Evolutionary conservation across 2,888 invertebrate genomes (phyloP).

Genomic region (Hypercompe scribonia): DNA sequence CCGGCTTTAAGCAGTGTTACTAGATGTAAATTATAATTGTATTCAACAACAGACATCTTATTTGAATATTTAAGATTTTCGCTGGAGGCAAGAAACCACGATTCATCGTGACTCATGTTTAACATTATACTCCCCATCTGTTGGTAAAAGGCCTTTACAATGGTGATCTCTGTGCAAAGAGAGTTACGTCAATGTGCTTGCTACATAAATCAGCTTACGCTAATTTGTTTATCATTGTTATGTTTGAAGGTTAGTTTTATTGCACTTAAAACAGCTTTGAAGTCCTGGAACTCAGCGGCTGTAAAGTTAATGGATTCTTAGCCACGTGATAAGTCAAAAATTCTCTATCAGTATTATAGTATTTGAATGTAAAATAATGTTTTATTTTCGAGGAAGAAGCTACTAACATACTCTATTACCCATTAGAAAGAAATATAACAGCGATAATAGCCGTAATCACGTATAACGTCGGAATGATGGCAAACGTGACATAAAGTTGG

Average conservation of each 20-base stretch:
- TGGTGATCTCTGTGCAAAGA: conserved; percentile 46
- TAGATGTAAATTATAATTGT: conserved; percentile 9
- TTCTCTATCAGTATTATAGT: conserved; percentile 23
- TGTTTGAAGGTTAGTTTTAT: conserved; percentile 49
- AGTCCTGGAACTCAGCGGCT: conserved; percentile 23
- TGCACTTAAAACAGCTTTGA: conserved; percentile 52
- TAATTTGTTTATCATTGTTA: conserved; percentile 64
- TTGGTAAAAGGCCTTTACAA: conserved; percentile 63
- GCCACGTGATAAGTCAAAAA: conserved; percentile 24
- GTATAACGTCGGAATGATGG: conserved; percentile 42
- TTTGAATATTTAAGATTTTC: conserved; percentile 48
- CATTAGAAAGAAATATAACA: conserved; percentile 59
- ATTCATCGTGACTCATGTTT: conserved; percentile 58
- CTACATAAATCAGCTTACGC: conserved; percentile 57
- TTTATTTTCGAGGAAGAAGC: conserved; percentile 44
- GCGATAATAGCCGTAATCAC: conserved; percentile 56
- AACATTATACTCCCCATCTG: conserved; percentile 58
- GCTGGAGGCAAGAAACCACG: conserved; percentile 44
- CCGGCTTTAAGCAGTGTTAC: neutral
- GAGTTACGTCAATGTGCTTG: conserved; percentile 55
- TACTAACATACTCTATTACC: conserved; percentile 53
- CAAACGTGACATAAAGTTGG: conserved; percentile 30
- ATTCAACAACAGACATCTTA: conserved; percentile 44
- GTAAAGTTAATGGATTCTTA: conserved; percentile 47
- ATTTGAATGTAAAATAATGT: conserved; percentile 31